Conservation (phyloP, 2,113 vertebrate genomes). For the Manacus vitellinus region DNA sequence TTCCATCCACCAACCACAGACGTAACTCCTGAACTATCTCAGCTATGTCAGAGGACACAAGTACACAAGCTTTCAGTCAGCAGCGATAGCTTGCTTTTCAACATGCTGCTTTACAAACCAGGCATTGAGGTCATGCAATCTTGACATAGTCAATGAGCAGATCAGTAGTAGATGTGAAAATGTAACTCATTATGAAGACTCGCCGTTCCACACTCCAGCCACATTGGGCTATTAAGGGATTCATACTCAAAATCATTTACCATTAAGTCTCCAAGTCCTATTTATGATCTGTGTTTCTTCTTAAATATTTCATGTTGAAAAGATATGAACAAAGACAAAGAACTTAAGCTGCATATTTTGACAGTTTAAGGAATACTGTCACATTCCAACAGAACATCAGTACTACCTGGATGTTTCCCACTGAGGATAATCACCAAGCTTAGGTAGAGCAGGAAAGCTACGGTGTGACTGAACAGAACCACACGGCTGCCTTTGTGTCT, state of each 20-base stretch:
- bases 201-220: background rate
- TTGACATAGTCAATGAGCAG: background rate
- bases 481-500: fast-evolving
- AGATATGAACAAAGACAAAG: background rate
- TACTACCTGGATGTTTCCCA: background rate
- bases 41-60: constrained; percentile 6
- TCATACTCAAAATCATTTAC: background rate
- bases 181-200: background rate
- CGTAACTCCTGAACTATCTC: background rate
- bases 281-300: background rate
- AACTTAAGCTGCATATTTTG: background rate
- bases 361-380: background rate
- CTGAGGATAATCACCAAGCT: background rate
- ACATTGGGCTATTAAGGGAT: background rate
- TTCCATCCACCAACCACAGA: background rate
- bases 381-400: background rate
- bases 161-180: background rate
- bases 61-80: background rate
- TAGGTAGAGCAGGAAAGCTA: background rate
- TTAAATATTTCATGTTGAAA: background rate
- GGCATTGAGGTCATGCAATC: background rate
- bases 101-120: background rate
- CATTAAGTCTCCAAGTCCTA: background rate
- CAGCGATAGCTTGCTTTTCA: background rate
- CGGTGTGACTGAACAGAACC: background rate